Evolutionary conservation across 2,113 vertebrate species (phyloP).

Genomic region (Anarhynchus alexandrinus): DNA sequence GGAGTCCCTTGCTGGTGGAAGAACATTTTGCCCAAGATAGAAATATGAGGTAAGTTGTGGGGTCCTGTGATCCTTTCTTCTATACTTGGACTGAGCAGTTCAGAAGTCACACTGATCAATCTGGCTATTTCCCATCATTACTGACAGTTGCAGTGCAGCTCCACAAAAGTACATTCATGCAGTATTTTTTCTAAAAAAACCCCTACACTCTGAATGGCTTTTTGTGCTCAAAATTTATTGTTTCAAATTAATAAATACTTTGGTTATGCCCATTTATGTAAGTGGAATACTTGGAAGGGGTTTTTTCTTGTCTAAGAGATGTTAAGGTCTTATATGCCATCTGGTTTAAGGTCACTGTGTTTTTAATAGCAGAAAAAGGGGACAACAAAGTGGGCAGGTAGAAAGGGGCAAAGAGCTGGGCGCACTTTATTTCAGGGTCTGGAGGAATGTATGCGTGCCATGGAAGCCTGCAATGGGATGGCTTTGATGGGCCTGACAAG

Average conservation of each 20-base stretch:
- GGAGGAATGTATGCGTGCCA: fast-evolving
- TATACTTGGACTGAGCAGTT: neutral
- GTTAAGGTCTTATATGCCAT: neutral
- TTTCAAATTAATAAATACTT: neutral
- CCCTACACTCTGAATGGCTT: neutral
- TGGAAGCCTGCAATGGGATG: neutral
- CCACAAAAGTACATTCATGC: neutral
- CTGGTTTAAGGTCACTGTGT: neutral
- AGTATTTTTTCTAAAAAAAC: neutral
- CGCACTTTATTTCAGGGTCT: neutral
- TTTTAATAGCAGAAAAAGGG: neutral
- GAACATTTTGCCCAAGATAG: neutral
- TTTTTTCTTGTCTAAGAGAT: neutral
- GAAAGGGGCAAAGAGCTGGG: neutral
- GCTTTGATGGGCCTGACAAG: neutral
- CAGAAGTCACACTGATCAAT: neutral
- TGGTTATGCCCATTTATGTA: neutral
- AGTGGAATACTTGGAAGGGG: neutral
- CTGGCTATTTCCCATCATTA: neutral
- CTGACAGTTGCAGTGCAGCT: neutral
- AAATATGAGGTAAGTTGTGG: neutral
- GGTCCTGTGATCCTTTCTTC: neutral
- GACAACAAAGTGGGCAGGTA: neutral
- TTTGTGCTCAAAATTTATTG: neutral
- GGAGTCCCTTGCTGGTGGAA: neutral